Base-by-base conservation (phyloP, 2,888 invertebrate species). In the Muscina levida region DNA sequence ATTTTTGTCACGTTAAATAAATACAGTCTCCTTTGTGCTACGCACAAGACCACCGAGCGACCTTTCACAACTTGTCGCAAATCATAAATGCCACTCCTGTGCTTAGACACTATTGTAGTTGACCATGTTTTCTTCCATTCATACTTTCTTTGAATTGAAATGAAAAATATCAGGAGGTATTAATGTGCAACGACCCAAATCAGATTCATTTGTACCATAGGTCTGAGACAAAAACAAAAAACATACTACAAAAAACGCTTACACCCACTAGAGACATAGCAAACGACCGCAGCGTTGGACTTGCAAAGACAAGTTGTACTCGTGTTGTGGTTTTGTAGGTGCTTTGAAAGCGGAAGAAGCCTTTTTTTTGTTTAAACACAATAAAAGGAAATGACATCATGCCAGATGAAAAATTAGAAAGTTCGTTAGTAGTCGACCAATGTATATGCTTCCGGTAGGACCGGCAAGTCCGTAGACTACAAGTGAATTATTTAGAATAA, bases 181-280 rank as follows among this genome's bases (percentile, higher is more conserved):
- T 77, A 77, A 75, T 82, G 83, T 79, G 82, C 84, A 84, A 78
- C 84, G 83, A 83, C 82, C 84, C 83, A 82, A 79, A 83, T 83
- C 83, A 75, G 81, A 82, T 78, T 79, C 81, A 81, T 81, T 82
- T 81, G 80, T 74, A 79, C 79, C 72, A 72, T 62, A 77, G 71
- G 74, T 70, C 72, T 66, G 57, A 42, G 19, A 62, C 42, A 42
- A 31, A 31, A n/a, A n/a, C 59, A 59, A 19, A 31, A 24, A 56
- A 26, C 24, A 26, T 11, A 56, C 26, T 26, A n/a, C 15, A 56
- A 13, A 26, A 13, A 19, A 51, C 80, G 31, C 31, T 31, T 8
- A 31, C 31, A 31, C 4, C 8, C 31, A 31, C 31, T 31, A 8
- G 31, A 31, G 31, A 31, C 3, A 31, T 5, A 31, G 31, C 70